A percentile compares a stretch with the other conserved stretches of the same genome.
Evolutionary conservation across 2,797 vertebrate species (phyloP).

Genomic region (Cyprinella venusta): DNA sequence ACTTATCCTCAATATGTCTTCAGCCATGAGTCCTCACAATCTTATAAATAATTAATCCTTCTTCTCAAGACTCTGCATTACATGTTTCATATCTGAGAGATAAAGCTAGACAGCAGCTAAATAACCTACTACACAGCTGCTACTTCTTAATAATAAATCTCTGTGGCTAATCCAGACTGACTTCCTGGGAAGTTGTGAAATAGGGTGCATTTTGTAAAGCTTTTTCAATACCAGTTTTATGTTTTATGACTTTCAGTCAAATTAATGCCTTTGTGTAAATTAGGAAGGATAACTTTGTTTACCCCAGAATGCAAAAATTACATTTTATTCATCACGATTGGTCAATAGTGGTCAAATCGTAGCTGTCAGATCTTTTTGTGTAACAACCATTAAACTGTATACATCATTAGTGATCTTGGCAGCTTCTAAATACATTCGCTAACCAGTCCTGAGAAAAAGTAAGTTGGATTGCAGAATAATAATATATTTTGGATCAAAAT

Average conservation of each 20-base stretch:
- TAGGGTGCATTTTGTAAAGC: slow-evolving; percentile 64
- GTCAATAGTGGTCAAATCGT: neutral
- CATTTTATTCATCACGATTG: neutral
- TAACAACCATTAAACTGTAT: neutral
- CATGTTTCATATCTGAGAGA: neutral
- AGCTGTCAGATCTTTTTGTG: neutral
- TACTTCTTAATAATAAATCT: slow-evolving; percentile 59
- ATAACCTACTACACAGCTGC: slow-evolving; percentile 12
- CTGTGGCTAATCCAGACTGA: slow-evolving; percentile 45
- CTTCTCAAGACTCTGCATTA: neutral
- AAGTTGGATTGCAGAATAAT: neutral
- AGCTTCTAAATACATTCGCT: neutral
- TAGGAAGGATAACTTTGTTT: neutral
- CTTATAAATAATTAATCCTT: neutral
- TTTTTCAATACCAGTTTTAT: slow-evolving; percentile 40
- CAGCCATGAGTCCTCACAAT: neutral
- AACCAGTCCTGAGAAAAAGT: neutral
- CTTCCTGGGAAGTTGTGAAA: slow-evolving; percentile 60
- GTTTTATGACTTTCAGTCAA: slow-evolving; percentile 39
- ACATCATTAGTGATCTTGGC: neutral
- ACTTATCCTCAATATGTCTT: neutral
- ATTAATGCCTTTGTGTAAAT: slow-evolving; percentile 51
- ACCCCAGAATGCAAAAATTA: neutral
- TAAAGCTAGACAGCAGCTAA: neutral
- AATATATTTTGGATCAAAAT: neutral